Conservation (phyloP, 2,888 invertebrate genomes). For the Pachliopta kotzebuea region DNA sequence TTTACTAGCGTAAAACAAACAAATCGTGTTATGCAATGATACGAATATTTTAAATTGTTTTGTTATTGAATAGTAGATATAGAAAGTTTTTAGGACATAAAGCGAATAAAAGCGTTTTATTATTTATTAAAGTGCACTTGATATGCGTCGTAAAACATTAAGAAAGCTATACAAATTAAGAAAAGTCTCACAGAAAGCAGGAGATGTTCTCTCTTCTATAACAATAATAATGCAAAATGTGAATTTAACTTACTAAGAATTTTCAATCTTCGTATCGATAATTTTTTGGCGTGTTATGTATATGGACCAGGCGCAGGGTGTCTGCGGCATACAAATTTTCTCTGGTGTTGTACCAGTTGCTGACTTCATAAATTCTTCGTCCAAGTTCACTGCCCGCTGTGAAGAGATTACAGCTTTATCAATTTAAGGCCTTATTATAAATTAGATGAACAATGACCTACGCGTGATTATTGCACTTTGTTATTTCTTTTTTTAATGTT, state of each 20-base stretch:
- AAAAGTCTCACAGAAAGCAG: no score
- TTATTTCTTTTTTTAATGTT: background rate
- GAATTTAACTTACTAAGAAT: slow-evolving; percentile 54
- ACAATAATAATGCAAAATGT: background rate
- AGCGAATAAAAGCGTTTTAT: no score
- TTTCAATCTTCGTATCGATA: slow-evolving; percentile 38
- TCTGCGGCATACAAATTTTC: slow-evolving; percentile 42
- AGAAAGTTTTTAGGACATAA: no score
- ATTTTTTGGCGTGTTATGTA: slow-evolving; percentile 36
- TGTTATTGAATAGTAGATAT: no score
- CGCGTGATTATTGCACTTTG: background rate
- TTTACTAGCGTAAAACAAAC: no score
- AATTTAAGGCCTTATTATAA: slow-evolving; percentile 14
- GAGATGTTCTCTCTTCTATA: background rate
- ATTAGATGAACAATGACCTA: slow-evolving; percentile 1
- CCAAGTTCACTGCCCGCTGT: slow-evolving; percentile 44
- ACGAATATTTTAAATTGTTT: no score
- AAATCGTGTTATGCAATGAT: no score
- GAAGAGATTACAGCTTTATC: slow-evolving; percentile 35
- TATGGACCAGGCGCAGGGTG: slow-evolving; percentile 56
- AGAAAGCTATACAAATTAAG: no score
- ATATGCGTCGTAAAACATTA: no score
- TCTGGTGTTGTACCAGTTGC: background rate
- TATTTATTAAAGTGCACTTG: no score
- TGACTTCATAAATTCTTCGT: slow-evolving; percentile 29